phyloP scores from a whole-genome alignment of 2,888 invertebrate species.

The Cecidostiba fungosa region DNA sequence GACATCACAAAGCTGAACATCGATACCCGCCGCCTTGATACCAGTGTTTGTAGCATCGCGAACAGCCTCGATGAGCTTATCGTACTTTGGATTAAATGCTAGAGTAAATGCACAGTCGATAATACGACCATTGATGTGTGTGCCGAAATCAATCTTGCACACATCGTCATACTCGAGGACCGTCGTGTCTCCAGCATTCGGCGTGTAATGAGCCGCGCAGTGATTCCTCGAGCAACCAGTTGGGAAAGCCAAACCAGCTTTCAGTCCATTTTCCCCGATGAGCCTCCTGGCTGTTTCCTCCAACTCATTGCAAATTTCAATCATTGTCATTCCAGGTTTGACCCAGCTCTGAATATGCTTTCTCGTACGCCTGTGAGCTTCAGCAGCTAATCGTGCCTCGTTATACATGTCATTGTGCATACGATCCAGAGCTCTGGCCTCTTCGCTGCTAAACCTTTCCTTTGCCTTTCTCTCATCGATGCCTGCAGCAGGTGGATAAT shows the following conservation, averaged over 20 bases:
- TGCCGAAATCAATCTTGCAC: slow-evolving; percentile 99
- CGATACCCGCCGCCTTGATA: slow-evolving; percentile 96
- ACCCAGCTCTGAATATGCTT: slow-evolving; percentile 94
- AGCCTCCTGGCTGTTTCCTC: slow-evolving; percentile 95
- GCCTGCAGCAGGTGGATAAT: slow-evolving; percentile 87
- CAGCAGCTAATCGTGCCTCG: slow-evolving; percentile 97
- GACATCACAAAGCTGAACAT: slow-evolving; percentile 98
- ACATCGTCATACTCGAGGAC: slow-evolving; percentile 98
- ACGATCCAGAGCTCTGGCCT: slow-evolving; percentile 94
- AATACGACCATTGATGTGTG: slow-evolving; percentile 98
- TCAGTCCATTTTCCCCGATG: slow-evolving; percentile 96
- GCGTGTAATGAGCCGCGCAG: slow-evolving; percentile 99
- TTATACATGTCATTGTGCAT: slow-evolving; percentile 96
- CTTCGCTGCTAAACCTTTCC: slow-evolving; percentile 91
- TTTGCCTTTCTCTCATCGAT: slow-evolving; percentile 93
- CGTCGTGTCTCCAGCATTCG: slow-evolving; percentile 98
- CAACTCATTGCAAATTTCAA: slow-evolving; percentile 97
- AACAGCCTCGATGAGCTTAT: slow-evolving; percentile 96
- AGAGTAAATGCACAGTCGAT: slow-evolving; percentile 99
- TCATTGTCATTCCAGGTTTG: slow-evolving; percentile 99
- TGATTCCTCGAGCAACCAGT: slow-evolving; percentile 99
- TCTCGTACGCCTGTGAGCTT: slow-evolving; percentile 97
- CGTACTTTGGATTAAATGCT: slow-evolving; percentile 97
- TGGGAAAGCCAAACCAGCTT: slow-evolving; percentile 97
- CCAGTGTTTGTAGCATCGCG: slow-evolving; percentile 99